These are phyloP conservation scores for Amphilophus citrinellus DNA, from an alignment of 2,113 vertebrate species.

Conservation along the genomic window DNA sequence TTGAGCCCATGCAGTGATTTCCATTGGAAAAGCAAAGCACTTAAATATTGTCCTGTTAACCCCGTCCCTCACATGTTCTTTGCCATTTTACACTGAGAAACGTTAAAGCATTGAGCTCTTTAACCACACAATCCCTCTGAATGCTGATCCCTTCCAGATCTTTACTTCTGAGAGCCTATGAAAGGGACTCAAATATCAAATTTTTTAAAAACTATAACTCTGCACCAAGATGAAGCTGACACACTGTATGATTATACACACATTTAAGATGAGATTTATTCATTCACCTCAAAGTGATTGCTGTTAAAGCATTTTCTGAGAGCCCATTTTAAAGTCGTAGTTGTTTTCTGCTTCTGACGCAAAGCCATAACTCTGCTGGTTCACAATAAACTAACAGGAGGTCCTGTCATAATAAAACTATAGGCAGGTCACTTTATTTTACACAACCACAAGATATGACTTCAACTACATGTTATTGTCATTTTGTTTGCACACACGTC, in stretches of 20 bases:
- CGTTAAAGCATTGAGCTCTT: background rate
- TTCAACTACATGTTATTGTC: background rate
- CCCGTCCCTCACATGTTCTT: too few species aligned
- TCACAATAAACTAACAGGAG: background rate
- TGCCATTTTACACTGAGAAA: background rate
- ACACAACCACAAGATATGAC: background rate
- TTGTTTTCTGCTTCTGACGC: background rate
- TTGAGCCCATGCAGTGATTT: background rate
- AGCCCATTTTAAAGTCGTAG: background rate
- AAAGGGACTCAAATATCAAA: background rate
- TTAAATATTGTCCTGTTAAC: background rate
- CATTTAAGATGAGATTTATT: background rate
- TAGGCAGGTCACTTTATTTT: slow-evolving; percentile 37
- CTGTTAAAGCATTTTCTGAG: background rate
- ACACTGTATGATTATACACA: too few species aligned
- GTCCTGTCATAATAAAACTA: background rate
- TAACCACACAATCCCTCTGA: background rate
- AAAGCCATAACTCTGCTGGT: background rate
- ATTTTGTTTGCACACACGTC: background rate
- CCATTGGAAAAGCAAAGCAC: background rate
- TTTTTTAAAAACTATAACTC: background rate
- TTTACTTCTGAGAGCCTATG: background rate
- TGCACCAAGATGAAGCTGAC: too few species aligned
- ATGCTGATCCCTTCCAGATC: background rate
- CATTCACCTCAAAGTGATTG: background rate